These are phyloP conservation scores for Lagorchestes hirsutus DNA, from an alignment of 2,797 vertebrate genomes.

Conservation along the genomic window DNA sequence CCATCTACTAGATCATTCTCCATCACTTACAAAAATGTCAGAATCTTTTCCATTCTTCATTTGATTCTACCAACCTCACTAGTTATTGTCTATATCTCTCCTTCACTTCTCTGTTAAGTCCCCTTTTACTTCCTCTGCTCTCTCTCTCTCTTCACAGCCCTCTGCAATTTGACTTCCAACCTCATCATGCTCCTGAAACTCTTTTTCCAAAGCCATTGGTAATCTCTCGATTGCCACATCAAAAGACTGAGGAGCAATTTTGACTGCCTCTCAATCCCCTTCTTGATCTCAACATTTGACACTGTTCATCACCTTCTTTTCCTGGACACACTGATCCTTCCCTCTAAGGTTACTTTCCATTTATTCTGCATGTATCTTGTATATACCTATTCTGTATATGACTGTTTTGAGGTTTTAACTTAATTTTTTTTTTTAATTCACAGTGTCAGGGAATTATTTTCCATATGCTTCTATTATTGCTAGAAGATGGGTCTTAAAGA, in stretches of 20 bases:
- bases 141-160: neutral
- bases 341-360: neutral
- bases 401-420: neutral
- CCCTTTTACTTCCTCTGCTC: neutral
- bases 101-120: neutral
- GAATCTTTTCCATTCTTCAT: neutral
- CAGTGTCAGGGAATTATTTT: neutral
- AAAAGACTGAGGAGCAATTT: neutral
- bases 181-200: neutral
- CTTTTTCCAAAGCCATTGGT: neutral
- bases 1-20: neutral
- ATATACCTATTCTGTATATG: neutral
- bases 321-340: neutral
- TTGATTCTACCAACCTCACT: neutral
- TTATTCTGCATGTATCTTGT: neutral
- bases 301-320: neutral
- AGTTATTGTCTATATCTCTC: neutral
- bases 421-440: neutral
- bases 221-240: neutral
- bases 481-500: conserved; percentile 11
- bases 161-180: neutral
- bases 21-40: neutral
- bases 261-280: neutral
- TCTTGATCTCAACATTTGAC: neutral
- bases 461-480: neutral